These are phyloP conservation scores for Drosophila parvula DNA, from an alignment of 1,140 invertebrate species.

Conservation along the genomic window DNA sequence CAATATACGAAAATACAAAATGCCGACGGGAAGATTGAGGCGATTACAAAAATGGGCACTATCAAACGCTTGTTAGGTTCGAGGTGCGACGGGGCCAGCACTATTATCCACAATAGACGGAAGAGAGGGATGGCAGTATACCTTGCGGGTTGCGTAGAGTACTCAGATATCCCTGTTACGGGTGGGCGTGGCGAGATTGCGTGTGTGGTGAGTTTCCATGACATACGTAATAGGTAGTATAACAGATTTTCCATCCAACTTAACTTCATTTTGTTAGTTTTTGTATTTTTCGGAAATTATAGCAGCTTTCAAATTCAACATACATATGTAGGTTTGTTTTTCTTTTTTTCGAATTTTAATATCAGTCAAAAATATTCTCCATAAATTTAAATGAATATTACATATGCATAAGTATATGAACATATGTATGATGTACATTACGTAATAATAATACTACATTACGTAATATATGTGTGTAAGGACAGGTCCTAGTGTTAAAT, in stretches of 20 bases:
- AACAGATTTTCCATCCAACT: constrained; percentile 1
- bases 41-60: constrained; percentile 65
- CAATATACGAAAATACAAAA: constrained; percentile 57
- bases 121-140: constrained; percentile 34
- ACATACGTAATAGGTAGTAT: neutral
- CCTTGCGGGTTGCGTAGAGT: neutral
- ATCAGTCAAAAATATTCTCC: too few relatives aligned
- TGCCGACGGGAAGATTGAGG: constrained; percentile 61
- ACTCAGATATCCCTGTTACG: neutral
- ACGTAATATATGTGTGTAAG: too few relatives aligned
- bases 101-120: neutral
- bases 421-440: too few relatives aligned
- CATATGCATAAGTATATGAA: too few relatives aligned
- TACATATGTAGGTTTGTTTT: too few relatives aligned
- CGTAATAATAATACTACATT: too few relatives aligned
- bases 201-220: constrained; percentile 31
- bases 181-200: constrained; percentile 13
- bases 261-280: neutral
- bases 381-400: too few relatives aligned
- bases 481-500: too few relatives aligned
- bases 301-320: too few relatives aligned
- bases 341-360: too few relatives aligned
- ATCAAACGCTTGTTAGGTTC: constrained; percentile 6
- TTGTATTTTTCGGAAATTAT: neutral
- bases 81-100: constrained; percentile 1